Base-by-base conservation (phyloP, 2,888 invertebrate genomes). In the Tinea pellionella region DNA sequence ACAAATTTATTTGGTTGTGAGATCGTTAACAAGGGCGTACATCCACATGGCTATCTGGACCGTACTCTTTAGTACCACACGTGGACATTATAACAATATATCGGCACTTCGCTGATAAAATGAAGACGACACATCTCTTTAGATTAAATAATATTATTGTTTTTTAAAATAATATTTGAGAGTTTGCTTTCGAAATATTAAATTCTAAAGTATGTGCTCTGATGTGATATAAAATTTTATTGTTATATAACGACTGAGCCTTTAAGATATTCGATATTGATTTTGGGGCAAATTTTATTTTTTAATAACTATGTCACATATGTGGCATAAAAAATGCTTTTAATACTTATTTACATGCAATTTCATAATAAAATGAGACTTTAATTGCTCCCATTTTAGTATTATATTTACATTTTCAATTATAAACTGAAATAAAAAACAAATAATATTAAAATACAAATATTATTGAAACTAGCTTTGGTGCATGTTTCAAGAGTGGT, bases 1-100 rank as follows among this genome's bases (percentile, higher is more conserved):
- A 87, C 87, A 86, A 87, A 87, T 87, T 87, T 86, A 87, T 87
- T 86, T 87, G 83, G 83, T 77, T 75, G 82, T 79, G 74, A 77
- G 75, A 78, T 83, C 87, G 86, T 87, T 87, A 87, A 86, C 85
- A 87, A 83, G 85, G 72, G 74, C 71, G 80, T 80, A 83, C 84
- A 79, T 78, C 79, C 78, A 79, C 78, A 73, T 75, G 80, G 83
- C 78, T 85, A 85, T 85, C 85, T 77, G 72, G 72, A 67, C 78
- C 69, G 78, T 72, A 80, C 82, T 60, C 24, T 81, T 85, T 80
- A 85, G 81, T 83, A 74, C 73, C 53, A 24, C 53, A 24, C 53
- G 53, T 53, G 18, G 72, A 75, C 78, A 79, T 85, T 86, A 84
- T 80, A 81, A 78, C 83, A 83, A 86, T 83, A 86, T 86, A 86